Evolutionary conservation across 2,113 vertebrate genomes (phyloP).

Genomic region (Theristicus caerulescens): DNA sequence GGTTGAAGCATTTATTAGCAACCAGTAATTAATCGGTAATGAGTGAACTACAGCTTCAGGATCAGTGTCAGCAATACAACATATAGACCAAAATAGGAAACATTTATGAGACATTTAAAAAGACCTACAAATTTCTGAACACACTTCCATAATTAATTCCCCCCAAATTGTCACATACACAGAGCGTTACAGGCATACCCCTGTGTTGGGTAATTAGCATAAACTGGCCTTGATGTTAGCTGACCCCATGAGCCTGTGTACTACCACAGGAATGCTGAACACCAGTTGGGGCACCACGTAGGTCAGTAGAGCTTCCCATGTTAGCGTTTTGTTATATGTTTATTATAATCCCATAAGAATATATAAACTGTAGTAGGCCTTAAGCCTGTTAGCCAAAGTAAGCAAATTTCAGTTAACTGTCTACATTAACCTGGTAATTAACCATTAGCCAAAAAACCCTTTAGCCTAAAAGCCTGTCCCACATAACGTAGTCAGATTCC

Average conservation of each 20-base stretch:
- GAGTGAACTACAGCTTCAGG: background rate
- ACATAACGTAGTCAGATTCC: background rate
- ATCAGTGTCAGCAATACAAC: background rate
- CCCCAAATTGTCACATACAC: background rate
- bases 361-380: background rate
- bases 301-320: background rate
- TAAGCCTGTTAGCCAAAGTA: background rate
- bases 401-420: background rate
- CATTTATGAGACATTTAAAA: background rate
- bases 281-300: background rate
- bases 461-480: background rate
- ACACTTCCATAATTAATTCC: background rate
- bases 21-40: background rate
- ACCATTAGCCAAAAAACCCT: background rate
- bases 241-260: background rate
- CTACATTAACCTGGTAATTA: background rate
- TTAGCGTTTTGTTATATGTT: background rate
- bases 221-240: background rate
- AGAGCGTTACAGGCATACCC: fast-evolving
- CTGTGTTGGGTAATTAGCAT: background rate
- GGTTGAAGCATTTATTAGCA: background rate
- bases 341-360: background rate
- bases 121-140: background rate
- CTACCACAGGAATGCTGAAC: background rate
- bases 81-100: background rate